phyloP scores from a whole-genome alignment of 1,140 invertebrate genomes.

The Carposina sasakii region DNA sequence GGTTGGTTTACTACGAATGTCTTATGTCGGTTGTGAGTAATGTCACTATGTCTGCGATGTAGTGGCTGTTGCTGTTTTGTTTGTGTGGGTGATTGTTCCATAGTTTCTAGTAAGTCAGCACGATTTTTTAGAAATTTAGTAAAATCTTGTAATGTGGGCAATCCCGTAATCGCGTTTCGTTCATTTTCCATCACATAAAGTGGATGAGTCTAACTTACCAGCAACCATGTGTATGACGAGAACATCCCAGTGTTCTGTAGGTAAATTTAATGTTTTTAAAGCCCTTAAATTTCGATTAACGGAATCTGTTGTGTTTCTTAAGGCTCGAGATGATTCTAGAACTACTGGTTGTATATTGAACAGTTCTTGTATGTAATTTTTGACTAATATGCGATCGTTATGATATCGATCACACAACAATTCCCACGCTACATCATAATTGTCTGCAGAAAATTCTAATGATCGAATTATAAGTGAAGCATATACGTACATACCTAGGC shows the following conservation, averaged over 20 bases:
- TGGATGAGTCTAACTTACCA: constrained; percentile 4
- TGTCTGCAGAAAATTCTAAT: constrained; percentile 24
- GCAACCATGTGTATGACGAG: constrained; percentile 7
- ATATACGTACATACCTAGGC: no score
- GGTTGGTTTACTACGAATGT: constrained; percentile 1
- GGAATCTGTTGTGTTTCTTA: neutral
- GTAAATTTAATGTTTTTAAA: constrained; percentile 6
- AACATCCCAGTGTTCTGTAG: neutral
- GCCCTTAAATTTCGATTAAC: neutral
- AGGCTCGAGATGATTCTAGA: neutral
- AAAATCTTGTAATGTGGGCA: constrained; percentile 6
- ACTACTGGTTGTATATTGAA: neutral
- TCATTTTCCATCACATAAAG: constrained; percentile 3
- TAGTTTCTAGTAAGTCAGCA: constrained; percentile 7
- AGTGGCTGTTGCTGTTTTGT: no score
- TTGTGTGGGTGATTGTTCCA: neutral
- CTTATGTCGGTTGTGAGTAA: constrained; percentile 7
- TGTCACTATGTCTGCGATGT: constrained; percentile 8
- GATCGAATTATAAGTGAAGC: constrained; percentile 29
- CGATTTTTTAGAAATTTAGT: constrained; percentile 6
- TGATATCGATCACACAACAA: constrained; percentile 16
- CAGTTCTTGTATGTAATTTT: constrained; percentile 9
- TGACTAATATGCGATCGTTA: constrained; percentile 15
- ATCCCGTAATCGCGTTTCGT: constrained; percentile 2
- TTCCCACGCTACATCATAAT: constrained; percentile 16